Evolutionary conservation across 2,113 vertebrate genomes (phyloP).

Genomic region (Cygnus buccinator): DNA sequence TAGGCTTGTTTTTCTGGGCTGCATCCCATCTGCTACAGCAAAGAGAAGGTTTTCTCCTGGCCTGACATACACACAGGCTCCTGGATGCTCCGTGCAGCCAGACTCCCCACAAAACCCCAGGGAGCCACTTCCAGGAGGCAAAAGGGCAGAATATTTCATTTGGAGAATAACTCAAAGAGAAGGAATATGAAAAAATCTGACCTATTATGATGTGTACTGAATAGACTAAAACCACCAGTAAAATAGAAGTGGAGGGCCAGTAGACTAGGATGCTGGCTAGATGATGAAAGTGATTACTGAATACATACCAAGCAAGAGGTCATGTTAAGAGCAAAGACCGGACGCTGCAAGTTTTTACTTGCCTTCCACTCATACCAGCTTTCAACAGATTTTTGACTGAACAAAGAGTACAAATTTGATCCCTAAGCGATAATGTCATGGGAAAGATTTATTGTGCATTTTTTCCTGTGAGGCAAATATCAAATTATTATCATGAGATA

Average conservation of each 20-base stretch:
- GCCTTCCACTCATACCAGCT: neutral
- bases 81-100: neutral
- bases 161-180: neutral
- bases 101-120: neutral
- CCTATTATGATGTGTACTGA: neutral
- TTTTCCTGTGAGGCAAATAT: neutral
- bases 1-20: neutral
- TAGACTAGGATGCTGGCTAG: neutral
- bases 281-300: neutral
- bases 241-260: neutral
- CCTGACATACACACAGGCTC: neutral
- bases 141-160: neutral
- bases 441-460: conserved; percentile 39
- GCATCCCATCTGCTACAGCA: neutral
- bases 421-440: neutral
- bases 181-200: neutral
- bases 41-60: neutral
- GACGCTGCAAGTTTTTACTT: neutral
- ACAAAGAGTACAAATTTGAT: neutral
- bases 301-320: neutral
- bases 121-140: neutral
- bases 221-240: neutral
- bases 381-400: neutral
- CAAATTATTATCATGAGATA: neutral
- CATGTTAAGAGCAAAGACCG: neutral